Conservation (phyloP, 1,140 invertebrate genomes). For the Bradysia coprophila region DNA sequence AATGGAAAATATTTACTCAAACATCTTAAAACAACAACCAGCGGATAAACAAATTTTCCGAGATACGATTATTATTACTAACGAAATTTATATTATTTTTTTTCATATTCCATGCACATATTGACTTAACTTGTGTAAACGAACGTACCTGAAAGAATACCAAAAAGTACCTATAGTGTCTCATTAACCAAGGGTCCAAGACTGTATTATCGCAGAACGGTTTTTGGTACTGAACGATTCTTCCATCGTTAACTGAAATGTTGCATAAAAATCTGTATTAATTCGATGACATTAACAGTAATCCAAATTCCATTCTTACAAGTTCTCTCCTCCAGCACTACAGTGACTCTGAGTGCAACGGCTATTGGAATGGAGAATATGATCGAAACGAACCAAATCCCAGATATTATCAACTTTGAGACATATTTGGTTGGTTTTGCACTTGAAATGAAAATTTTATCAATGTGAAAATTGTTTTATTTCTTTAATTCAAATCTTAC, state of each 20-base stretch:
- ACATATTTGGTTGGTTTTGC: constrained; percentile 44
- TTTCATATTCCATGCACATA: too few relatives aligned
- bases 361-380: constrained; percentile 45
- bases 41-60: too few relatives aligned
- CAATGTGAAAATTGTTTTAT: too few relatives aligned
- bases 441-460: too few relatives aligned
- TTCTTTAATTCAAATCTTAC: too few relatives aligned
- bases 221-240: constrained; percentile 11
- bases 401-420: constrained; percentile 44
- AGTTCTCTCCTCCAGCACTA: too few relatives aligned
- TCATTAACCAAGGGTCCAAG: constrained; percentile 30
- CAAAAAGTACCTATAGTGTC: constrained; percentile 32
- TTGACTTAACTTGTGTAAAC: background rate
- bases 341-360: constrained; percentile 34
- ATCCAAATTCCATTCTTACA: too few relatives aligned
- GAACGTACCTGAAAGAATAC: constrained; percentile 22
- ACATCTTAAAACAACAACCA: too few relatives aligned
- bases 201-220: constrained; percentile 38
- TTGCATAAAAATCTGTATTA: background rate
- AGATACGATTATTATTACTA: too few relatives aligned
- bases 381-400: constrained; percentile 44
- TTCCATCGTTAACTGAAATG: background rate
- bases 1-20: background rate
- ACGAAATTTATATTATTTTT: too few relatives aligned
- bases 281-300: too few relatives aligned